phyloP scores from a whole-genome alignment of 2,797 vertebrate genomes.

The Phylloscopus collybita region DNA sequence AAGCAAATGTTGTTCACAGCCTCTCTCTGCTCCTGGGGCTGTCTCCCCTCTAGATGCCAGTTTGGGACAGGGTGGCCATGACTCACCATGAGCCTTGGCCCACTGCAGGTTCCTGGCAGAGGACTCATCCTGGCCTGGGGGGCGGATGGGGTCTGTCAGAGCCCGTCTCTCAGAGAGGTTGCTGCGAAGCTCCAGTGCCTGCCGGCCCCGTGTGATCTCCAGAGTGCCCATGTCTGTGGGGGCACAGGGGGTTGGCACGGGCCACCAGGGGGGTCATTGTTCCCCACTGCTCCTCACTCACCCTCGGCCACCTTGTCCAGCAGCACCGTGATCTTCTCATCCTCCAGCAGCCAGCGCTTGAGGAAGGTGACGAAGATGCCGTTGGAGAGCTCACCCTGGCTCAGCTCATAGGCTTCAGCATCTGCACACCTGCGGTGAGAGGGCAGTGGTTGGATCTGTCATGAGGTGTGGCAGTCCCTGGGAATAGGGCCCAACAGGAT shows the following conservation, averaged over 20 bases:
- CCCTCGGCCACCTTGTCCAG: slow-evolving; percentile 89
- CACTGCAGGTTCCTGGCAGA: slow-evolving; percentile 88
- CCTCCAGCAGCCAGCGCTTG: slow-evolving; percentile 82
- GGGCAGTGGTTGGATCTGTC: accelerated
- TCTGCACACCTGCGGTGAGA: slow-evolving; percentile 77
- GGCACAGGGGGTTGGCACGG: not conserved
- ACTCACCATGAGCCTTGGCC: slow-evolving; percentile 85
- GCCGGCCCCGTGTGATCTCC: slow-evolving; percentile 82
- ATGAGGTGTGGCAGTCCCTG: accelerated
- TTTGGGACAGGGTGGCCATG: not conserved
- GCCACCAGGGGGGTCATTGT: accelerated
- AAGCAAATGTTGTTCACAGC: accelerated
- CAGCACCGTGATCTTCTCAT: slow-evolving; percentile 88
- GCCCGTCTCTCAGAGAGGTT: slow-evolving; percentile 87
- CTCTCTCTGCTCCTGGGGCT: not conserved
- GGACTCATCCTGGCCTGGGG: slow-evolving; percentile 61
- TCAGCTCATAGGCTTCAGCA: slow-evolving; percentile 87
- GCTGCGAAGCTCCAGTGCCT: slow-evolving; percentile 89
- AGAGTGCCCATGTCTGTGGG: slow-evolving; percentile 86
- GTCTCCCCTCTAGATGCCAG: not conserved
- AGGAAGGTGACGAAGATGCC: slow-evolving; percentile 88
- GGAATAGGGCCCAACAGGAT: not conserved
- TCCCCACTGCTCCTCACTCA: slow-evolving; percentile 26
- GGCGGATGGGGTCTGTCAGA: slow-evolving; percentile 80
- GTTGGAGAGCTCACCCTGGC: slow-evolving; percentile 81